Evolutionary conservation across 1,140 invertebrate genomes (phyloP).

Genomic region (Lethrus apterus): DNA sequence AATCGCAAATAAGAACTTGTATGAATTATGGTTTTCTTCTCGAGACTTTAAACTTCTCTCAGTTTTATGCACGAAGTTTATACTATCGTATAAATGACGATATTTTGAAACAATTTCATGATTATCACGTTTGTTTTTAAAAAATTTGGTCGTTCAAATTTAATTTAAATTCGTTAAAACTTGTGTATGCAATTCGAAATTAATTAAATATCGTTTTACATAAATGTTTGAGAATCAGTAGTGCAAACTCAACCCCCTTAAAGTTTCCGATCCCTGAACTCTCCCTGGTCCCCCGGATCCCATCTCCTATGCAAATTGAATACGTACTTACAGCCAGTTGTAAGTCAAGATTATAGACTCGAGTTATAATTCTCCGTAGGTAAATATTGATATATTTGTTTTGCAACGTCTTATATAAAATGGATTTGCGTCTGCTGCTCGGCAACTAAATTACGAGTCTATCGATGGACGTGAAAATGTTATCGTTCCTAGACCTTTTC

Average conservation of each 20-base stretch:
- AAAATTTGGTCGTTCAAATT: no score
- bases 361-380: slow-evolving; percentile 20
- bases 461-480: background rate
- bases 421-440: background rate
- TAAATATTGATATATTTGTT: slow-evolving; percentile 23
- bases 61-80: background rate
- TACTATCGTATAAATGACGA: no score
- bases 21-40: no score
- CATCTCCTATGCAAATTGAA: slow-evolving; percentile 28
- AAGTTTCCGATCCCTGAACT: background rate
- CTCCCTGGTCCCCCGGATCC: slow-evolving; percentile 8
- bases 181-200: no score
- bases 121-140: no score
- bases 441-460: background rate
- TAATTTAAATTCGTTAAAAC: no score
- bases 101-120: no score
- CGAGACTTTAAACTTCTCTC: background rate
- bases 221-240: no score
- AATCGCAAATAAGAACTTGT: slow-evolving; percentile 13
- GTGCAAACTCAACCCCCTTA: background rate
- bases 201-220: no score
- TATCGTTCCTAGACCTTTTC: no score
- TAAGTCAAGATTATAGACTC: slow-evolving; percentile 19
- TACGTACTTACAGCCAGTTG: slow-evolving; percentile 20
- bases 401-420: background rate